These are phyloP conservation scores for Xanthostigma xanthostigma DNA, from an alignment of 2,888 invertebrate genomes.

Conservation along the genomic window DNA sequence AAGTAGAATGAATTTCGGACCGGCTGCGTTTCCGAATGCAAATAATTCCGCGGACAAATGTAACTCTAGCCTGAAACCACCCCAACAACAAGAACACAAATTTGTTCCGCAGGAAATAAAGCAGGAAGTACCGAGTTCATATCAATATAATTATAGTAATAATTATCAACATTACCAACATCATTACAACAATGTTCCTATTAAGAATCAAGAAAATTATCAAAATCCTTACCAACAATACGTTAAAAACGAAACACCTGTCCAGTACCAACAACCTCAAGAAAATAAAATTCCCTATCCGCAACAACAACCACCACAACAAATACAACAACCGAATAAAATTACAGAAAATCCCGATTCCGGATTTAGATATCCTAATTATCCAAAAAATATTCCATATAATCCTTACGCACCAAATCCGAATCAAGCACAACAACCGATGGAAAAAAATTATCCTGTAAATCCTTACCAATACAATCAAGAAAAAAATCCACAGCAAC, in stretches of 20 bases:
- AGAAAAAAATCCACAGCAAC: no score
- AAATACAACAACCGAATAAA: background rate
- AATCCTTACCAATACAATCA: no score
- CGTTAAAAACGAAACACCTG: constrained; percentile 1
- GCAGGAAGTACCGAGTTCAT: constrained; percentile 1
- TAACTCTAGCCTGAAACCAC: constrained; percentile 6
- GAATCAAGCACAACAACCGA: background rate
- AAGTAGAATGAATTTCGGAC: constrained; percentile 38
- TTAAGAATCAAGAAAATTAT: background rate
- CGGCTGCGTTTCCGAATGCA: constrained; percentile 36
- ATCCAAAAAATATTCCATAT: background rate
- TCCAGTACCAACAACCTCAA: background rate
- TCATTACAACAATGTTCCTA: background rate
- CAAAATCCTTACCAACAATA: constrained; percentile 2
- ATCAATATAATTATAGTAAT: constrained; percentile 3
- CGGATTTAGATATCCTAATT: background rate
- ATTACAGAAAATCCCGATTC: background rate
- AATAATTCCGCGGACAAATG: constrained; percentile 15
- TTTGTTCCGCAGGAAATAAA: constrained; percentile 5
- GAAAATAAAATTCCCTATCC: background rate
- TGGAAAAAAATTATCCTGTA: no score
- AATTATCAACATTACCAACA: constrained; percentile 1
- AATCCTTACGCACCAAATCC: background rate
- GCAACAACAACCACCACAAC: background rate
- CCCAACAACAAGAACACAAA: constrained; percentile 3